These are phyloP conservation scores for Phania funesta DNA, from an alignment of 2,888 invertebrate genomes.

Conservation along the genomic window DNA sequence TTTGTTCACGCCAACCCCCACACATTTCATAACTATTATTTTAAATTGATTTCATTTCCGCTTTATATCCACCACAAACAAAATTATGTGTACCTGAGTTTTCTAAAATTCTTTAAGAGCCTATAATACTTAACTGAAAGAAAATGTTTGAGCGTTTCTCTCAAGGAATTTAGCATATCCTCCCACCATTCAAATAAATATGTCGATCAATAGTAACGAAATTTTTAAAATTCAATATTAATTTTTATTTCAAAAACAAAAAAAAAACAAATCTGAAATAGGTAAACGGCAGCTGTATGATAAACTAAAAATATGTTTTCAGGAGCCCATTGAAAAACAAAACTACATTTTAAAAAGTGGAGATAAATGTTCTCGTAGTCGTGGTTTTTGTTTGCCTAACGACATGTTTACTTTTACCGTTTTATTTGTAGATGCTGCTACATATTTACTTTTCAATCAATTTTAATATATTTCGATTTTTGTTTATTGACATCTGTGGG, in stretches of 20 bases:
- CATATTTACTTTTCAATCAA: constrained; percentile 59
- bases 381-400: constrained; percentile 32
- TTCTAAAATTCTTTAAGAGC: constrained; percentile 2
- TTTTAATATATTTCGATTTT: constrained; percentile 29
- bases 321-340: too few relatives aligned
- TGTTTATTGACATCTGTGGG: constrained; percentile 58
- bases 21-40: too few relatives aligned
- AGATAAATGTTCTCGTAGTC: constrained; percentile 33
- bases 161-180: constrained; percentile 38
- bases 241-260: not conserved
- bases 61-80: not conserved
- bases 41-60: constrained; percentile 47
- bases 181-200: not conserved
- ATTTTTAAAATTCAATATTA: not conserved
- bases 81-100: not conserved
- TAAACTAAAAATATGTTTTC: not conserved
- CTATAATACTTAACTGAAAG: not conserved
- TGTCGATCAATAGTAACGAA: not conserved
- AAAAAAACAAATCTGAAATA: constrained; percentile 10
- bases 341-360: not conserved
- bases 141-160: constrained; percentile 1
- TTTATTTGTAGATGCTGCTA: constrained; percentile 58
- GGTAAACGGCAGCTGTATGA: constrained; percentile 54
- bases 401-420: constrained; percentile 39
- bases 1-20: not conserved